Base-by-base conservation (phyloP, 1,140 invertebrate genomes). In the Nymphalis io region DNA sequence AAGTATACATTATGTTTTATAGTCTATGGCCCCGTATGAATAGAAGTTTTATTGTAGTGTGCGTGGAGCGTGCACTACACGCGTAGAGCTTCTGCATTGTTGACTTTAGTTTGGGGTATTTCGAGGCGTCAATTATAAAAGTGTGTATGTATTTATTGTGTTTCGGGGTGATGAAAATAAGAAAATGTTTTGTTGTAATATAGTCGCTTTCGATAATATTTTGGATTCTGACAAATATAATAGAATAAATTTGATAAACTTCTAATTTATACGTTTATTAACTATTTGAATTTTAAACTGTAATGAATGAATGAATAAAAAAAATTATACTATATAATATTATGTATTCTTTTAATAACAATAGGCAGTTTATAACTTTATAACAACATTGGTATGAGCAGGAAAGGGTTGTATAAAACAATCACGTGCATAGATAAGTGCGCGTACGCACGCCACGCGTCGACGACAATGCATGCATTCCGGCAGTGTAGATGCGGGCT, bases 51-150 rank as follows among this genome's bases (percentile, higher is more conserved):
- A 48, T 71, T 69, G 59, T 40, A 77, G 78, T 82, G 79, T 83
- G 79, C 64, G 76, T 78, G 70, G 73, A 80, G 75, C 68, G 82
- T 81, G 79, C 72, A 67, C 20, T 72, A 76, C 79, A 82, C 79
- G 81, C 79, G 78, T 64, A 72, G 27, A 33, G 67, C 71, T 66
- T 69, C 44, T 71, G 59, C 64, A 74, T 80, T 82, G 74, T 82
- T 82, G 69, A 81, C 76, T 75, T 71, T 61, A 40, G 39, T 66
- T 62, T 75, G 70, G 72, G 66, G 72, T 74, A 72, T 74, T 76
- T 74, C 65, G 55, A 65, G 73, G 57, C 44, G 68, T 78, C 72
- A 73, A 75, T 72, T 57, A 55, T 68, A 38, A 57, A 68, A 67
- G 60, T 58, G 57, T 68, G 51, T 67, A 63, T 46, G 40, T 15